Base-by-base conservation (phyloP, 2,797 vertebrate genomes). In the Silurus aristotelis region DNA sequence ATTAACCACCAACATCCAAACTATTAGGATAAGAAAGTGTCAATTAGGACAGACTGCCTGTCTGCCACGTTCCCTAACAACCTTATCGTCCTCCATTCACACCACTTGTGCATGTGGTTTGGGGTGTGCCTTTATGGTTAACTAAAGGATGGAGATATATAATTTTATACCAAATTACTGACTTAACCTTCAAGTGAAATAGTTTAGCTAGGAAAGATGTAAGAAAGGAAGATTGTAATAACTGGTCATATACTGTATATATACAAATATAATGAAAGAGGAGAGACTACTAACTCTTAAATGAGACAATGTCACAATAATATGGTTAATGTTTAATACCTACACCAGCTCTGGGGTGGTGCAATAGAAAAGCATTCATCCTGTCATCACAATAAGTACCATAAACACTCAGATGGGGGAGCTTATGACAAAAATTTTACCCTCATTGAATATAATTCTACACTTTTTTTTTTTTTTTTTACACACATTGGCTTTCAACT, bases 111-210 rank as follows among this genome's bases (percentile, higher is more conserved):
- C 19, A 13, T 38, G 27, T 61, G 76, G 76, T 78, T 43, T 78
- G 0, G 27, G 9, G 9, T 77, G 27, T 77, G 17, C 55, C 7
- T 61, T 78, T 78, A 61, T 10, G 22, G 14, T 9, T 55, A 22
- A 77, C 58, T 78, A 60, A 38, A 78, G 19, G 20, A 20, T 43
- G 27, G 56, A 22, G 17, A 61, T 22, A 5, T 22, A 61, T 22
- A 60, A 78, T 58, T 55, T 75, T 55, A 48, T 72, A 48, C 10
- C 17, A 72, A 22, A 48, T 75, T 75, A 75, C n/a, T 55, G 71
- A 75, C 64, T 72, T 25, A 13, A 55, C 6, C 60, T 86, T 81
- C 70, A 38, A 75, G 70, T 64, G 68, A 15, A 48, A 20, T 25
- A 79, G 52, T 43, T 52, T 71, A 78, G 52, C 64, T 82, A 25